These are phyloP conservation scores for Venusia cambrica DNA, from an alignment of 2,888 invertebrate species.

Conservation along the genomic window DNA sequence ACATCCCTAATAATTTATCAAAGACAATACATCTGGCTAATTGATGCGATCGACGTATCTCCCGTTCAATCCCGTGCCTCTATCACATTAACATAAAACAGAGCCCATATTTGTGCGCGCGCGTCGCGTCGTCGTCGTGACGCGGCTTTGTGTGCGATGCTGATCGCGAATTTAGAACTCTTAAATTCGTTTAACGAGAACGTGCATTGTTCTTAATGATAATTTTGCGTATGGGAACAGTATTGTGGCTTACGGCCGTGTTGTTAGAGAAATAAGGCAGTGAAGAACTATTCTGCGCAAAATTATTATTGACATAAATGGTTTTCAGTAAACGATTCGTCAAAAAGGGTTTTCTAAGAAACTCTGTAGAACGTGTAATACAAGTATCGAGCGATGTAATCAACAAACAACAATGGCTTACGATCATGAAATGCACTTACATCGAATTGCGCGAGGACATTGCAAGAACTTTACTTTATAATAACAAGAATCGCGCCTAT, in stretches of 20 bases:
- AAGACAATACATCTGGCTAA: constrained; percentile 55
- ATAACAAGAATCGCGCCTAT: too few species aligned
- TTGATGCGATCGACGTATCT: constrained; percentile 53
- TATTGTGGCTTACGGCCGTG: constrained; percentile 49
- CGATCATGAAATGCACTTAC: too few species aligned
- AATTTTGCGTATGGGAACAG: constrained; percentile 65
- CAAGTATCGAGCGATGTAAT: too few species aligned
- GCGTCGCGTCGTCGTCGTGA: constrained; percentile 76
- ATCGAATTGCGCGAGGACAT: too few species aligned
- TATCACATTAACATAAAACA: constrained; percentile 76
- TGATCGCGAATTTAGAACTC: constrained; percentile 77
- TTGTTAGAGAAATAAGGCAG: constrained; percentile 8
- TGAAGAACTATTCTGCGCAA: too few species aligned
- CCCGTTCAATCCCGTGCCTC: constrained; percentile 60
- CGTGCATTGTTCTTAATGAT: constrained; percentile 37
- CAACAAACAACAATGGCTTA: too few species aligned
- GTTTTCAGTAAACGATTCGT: too few species aligned
- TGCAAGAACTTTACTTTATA: too few species aligned
- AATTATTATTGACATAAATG: too few species aligned
- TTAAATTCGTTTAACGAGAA: constrained; percentile 76
- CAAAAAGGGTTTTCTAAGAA: too few species aligned
- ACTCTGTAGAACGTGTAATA: too few species aligned
- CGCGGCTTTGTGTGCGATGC: constrained; percentile 77
- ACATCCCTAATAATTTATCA: constrained; percentile 59
- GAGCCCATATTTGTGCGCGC: constrained; percentile 75